These are phyloP conservation scores for Muschampia plurimacula DNA, from an alignment of 2,888 invertebrate species.

Conservation along the genomic window DNA sequence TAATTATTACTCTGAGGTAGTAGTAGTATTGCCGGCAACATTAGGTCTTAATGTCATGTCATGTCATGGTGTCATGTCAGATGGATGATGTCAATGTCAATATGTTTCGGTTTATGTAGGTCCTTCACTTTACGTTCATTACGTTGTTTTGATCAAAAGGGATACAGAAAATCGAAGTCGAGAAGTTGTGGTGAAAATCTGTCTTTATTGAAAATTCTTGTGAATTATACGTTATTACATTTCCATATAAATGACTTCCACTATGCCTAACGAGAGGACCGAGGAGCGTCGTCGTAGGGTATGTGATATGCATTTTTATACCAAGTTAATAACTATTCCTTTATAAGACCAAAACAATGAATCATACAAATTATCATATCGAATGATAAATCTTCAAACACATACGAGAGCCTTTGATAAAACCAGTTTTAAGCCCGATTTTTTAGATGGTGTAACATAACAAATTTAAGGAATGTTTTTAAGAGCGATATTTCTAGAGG, in stretches of 20 bases:
- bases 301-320: constrained; percentile 45
- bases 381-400: neutral
- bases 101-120: neutral
- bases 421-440: neutral
- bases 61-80: neutral
- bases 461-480: neutral
- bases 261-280: constrained; percentile 69
- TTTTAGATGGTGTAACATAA: neutral
- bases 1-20: too few relatives aligned
- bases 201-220: neutral
- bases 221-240: neutral
- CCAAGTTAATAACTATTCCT: neutral
- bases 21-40: neutral
- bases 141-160: neutral
- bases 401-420: neutral
- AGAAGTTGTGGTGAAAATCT: neutral
- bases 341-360: constrained; percentile 7
- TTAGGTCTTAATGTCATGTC: neutral
- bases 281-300: constrained; percentile 82
- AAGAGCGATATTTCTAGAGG: neutral
- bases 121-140: neutral
- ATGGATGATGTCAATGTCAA: neutral
- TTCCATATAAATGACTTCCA: constrained; percentile 54
- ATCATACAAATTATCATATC: constrained; percentile 15
- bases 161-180: neutral